Evolutionary conservation across 37 sponge, comb jelly and placozoan genomes (phyloP).

Genomic region (Spongia lamella): DNA sequence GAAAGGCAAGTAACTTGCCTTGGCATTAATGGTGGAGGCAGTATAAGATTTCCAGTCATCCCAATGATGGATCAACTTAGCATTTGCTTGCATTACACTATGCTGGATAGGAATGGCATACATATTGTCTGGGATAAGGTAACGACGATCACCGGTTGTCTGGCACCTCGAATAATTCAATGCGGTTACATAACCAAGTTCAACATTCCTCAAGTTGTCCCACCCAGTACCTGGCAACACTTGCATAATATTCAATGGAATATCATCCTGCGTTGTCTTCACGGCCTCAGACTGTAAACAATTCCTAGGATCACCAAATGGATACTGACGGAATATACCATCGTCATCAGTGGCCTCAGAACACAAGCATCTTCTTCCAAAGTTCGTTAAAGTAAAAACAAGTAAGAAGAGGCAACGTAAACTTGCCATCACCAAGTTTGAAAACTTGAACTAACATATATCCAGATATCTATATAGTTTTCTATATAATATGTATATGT

Average conservation of each 20-base stretch:
- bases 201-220: constrained; percentile 47
- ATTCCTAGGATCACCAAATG: constrained; percentile 68
- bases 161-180: constrained; percentile 39
- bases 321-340: constrained; percentile 6
- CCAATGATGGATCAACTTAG: constrained; percentile 33
- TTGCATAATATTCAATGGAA: constrained; percentile 58
- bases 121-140: constrained; percentile 37
- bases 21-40: constrained; percentile 34
- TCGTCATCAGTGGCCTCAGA: no score
- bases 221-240: constrained; percentile 56
- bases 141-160: constrained; percentile 24
- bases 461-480: no score
- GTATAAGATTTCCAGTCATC: constrained; percentile 34
- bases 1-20: constrained; percentile 7
- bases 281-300: constrained; percentile 26
- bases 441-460: no score
- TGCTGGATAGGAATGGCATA: constrained; percentile 24
- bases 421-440: no score
- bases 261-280: background rate
- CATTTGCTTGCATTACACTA: constrained; percentile 32
- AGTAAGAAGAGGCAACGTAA: no score
- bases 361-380: no score
- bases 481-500: no score
- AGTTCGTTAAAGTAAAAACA: no score
- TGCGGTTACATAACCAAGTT: constrained; percentile 13